A percentile compares a stretch with the other conserved stretches of the same genome.
Evolutionary conservation across 2,888 invertebrate genomes (phyloP).

Genomic region (Diaprepes abbreviatus): DNA sequence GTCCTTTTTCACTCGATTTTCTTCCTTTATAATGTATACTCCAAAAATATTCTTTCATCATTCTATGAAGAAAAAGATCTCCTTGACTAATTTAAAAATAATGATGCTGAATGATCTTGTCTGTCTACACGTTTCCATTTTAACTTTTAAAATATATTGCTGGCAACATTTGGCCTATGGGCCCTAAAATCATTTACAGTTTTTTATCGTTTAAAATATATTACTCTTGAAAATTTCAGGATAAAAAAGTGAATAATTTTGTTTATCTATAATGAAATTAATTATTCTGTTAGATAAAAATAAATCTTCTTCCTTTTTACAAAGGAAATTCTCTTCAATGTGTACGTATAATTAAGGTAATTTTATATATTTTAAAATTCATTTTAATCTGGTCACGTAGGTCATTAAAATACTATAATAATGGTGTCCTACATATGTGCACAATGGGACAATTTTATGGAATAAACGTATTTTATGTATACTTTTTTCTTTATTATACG

Average conservation of each 20-base stretch:
- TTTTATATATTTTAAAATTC: constrained; percentile 5
- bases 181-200: too few relatives aligned
- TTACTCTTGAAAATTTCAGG: too few relatives aligned
- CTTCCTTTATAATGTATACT: too few relatives aligned
- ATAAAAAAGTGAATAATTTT: too few relatives aligned
- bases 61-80: not conserved
- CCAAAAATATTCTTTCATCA: not conserved
- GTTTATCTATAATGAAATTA: too few relatives aligned
- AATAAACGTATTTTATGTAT: not conserved
- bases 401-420: not conserved
- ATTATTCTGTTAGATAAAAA: too few relatives aligned
- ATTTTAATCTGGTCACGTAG: constrained; percentile 12
- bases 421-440: constrained; percentile 1
- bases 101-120: not conserved
- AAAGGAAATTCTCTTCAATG: too few relatives aligned
- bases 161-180: too few relatives aligned
- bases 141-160: not conserved
- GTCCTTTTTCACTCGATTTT: too few relatives aligned
- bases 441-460: not conserved
- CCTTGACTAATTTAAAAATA: constrained; percentile 5
- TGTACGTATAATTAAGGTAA: not conserved
- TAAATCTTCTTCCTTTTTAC: too few relatives aligned
- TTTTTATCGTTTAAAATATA: too few relatives aligned
- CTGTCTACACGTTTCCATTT: not conserved
- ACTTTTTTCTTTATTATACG: too few relatives aligned